Percentiles rank a stretch among this genome's conserved stretches.
phyloP scores from a whole-genome alignment of 1,140 invertebrate genomes.

The Drosophila quadrilineata region DNA sequence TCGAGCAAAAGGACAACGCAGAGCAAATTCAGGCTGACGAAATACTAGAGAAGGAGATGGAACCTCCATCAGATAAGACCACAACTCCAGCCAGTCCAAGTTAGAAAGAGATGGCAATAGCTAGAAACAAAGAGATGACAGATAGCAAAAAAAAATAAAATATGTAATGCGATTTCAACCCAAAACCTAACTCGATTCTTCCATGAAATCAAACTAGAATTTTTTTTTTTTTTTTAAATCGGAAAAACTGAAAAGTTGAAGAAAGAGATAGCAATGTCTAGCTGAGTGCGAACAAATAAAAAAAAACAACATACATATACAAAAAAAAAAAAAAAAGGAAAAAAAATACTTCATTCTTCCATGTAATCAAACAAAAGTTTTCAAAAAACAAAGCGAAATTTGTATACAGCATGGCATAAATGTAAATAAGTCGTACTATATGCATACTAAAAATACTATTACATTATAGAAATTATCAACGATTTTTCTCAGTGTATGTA shows the following conservation, averaged over 20 bases:
- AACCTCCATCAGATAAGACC: not conserved
- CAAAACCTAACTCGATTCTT: too few species aligned
- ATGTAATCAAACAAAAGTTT: constrained; percentile 60
- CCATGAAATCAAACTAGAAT: constrained; percentile 3
- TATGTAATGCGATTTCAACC: constrained; percentile 1
- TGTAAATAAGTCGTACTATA: constrained; percentile 29
- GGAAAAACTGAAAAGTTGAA: too few species aligned
- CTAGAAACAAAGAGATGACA: not conserved
- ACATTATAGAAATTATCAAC: constrained; percentile 34
- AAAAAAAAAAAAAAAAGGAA: too few species aligned
- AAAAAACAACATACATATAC: constrained; percentile 24
- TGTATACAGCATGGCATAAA: constrained; percentile 37
- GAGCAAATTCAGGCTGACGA: not conserved
- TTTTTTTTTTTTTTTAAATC: too few species aligned
- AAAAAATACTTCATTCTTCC: constrained; percentile 58
- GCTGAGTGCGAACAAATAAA: too few species aligned
- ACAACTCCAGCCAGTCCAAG: constrained; percentile 35
- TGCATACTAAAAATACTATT: constrained; percentile 16
- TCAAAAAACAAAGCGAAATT: constrained; percentile 71
- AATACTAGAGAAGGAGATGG: not conserved
- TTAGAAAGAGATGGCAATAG: not conserved
- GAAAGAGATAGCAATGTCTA: too few species aligned
- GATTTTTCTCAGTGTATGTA: constrained; percentile 23
- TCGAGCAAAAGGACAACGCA: not conserved
- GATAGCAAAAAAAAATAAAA: not conserved